A percentile compares a stretch with the other conserved stretches of the same genome.
These are phyloP conservation scores for Morpho achilles DNA, from an alignment of 2,888 invertebrate species.

Conservation along the genomic window DNA sequence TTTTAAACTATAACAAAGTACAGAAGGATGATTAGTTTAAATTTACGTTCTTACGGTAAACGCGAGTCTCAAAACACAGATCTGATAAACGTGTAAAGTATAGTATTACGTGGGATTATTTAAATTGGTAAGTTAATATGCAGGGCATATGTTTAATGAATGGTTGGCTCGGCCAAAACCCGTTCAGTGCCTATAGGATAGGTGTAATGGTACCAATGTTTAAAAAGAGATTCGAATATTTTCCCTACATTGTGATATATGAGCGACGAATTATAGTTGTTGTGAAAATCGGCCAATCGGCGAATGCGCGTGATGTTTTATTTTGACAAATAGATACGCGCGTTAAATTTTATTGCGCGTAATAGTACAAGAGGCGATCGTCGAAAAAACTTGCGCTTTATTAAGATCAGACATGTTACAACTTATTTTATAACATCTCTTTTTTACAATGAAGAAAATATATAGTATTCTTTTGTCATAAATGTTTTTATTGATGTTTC, in stretches of 20 bases:
- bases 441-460: no score
- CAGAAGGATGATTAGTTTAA: slow-evolving; percentile 13
- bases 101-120: slow-evolving; percentile 10
- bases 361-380: not conserved
- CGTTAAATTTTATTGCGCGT: not conserved
- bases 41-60: slow-evolving; percentile 17
- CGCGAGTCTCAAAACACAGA: slow-evolving; percentile 14
- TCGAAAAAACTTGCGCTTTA: not conserved
- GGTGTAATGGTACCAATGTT: slow-evolving; percentile 23
- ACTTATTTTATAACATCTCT: no score
- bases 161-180: slow-evolving; percentile 14
- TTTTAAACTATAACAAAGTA: slow-evolving; percentile 4
- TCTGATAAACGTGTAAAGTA: slow-evolving; percentile 17
- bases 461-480: no score
- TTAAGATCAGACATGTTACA: no score
- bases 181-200: slow-evolving; percentile 26
- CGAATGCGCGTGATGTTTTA: slow-evolving; percentile 5
- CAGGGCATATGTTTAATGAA: slow-evolving; percentile 25
- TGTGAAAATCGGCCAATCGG: slow-evolving; percentile 9
- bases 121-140: slow-evolving; percentile 23
- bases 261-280: slow-evolving; percentile 24
- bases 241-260: slow-evolving; percentile 29
- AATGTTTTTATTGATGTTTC: no score
- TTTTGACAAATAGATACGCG: not conserved
- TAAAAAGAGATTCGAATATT: slow-evolving; percentile 24